Evolutionary conservation across 2,113 vertebrate species (phyloP).

Genomic region (Cettia cetti): DNA sequence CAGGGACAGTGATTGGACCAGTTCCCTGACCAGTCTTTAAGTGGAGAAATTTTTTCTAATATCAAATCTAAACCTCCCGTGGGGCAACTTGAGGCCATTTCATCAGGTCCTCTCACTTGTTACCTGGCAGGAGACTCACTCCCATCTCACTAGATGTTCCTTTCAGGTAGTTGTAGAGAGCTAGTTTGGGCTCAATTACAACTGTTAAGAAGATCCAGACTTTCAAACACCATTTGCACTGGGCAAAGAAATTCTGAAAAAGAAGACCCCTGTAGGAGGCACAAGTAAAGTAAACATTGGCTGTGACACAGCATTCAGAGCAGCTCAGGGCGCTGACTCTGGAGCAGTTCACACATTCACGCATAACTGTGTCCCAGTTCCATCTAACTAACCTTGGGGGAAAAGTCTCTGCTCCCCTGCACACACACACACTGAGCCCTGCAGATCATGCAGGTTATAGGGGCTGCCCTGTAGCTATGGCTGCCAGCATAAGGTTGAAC

Average conservation of each 20-base stretch:
- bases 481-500: background rate
- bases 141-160: background rate
- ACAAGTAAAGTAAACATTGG: background rate
- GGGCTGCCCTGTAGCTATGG: background rate
- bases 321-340: background rate
- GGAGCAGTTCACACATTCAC: background rate
- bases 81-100: background rate
- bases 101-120: background rate
- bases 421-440: background rate
- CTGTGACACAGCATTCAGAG: background rate
- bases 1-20: background rate
- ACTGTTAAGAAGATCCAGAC: background rate
- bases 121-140: background rate
- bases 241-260: background rate
- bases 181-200: background rate
- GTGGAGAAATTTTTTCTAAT: background rate
- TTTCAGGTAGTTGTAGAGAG: background rate
- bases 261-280: background rate
- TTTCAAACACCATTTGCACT: background rate
- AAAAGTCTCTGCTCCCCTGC: background rate
- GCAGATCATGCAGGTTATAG: accelerated
- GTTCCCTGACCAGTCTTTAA: background rate
- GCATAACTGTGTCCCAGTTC: background rate
- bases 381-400: background rate
- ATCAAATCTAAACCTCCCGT: background rate